phyloP scores from a whole-genome alignment of 2,113 vertebrate species.

The Rafetus swinhoei region DNA sequence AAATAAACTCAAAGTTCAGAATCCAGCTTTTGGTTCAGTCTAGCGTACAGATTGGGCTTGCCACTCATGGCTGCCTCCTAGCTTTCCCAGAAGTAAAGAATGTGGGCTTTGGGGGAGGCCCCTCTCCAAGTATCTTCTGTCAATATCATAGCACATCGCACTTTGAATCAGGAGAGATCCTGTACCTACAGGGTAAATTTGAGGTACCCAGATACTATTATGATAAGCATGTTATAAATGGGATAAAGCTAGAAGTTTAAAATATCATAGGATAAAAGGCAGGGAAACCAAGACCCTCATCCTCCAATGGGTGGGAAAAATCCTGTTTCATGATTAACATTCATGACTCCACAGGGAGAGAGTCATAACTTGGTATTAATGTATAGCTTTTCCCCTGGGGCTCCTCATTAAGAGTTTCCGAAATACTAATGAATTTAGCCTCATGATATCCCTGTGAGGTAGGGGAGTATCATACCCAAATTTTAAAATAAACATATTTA shows the following conservation, averaged over 20 bases:
- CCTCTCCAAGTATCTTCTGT: neutral
- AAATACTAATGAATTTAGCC: neutral
- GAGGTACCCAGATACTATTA: neutral
- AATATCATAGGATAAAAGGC: neutral
- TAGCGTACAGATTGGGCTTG: fast-evolving
- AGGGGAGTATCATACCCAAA: neutral
- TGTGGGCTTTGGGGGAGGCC: neutral
- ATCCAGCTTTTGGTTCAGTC: neutral
- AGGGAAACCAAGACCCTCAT: neutral
- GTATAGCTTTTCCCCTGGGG: fast-evolving
- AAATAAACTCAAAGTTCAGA: neutral
- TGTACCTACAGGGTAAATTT: neutral
- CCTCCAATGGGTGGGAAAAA: fast-evolving
- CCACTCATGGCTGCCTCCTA: fast-evolving
- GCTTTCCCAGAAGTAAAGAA: neutral
- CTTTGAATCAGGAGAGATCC: neutral
- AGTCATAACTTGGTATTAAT: neutral
- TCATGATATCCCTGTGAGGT: neutral
- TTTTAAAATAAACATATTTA: neutral
- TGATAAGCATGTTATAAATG: neutral
- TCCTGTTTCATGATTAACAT: neutral
- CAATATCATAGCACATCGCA: neutral
- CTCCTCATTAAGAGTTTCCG: neutral
- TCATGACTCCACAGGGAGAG: neutral
- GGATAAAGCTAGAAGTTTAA: neutral